These are phyloP conservation scores for Uromys caudimaculatus DNA, from an alignment of 2,797 vertebrate species.

Conservation along the genomic window DNA sequence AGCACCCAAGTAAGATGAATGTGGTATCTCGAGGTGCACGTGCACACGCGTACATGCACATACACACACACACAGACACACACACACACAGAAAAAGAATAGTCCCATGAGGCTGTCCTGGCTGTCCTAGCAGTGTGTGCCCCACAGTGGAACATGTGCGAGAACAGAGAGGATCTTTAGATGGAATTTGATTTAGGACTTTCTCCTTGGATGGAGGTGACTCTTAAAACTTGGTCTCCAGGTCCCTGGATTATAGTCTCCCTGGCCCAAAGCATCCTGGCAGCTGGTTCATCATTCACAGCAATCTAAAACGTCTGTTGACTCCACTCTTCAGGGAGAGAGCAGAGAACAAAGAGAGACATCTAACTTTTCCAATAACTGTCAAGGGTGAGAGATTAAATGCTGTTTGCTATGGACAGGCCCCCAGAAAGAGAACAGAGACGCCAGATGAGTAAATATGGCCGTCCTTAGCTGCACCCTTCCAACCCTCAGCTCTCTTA, in stretches of 20 bases:
- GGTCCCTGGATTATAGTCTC: not conserved
- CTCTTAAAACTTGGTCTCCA: not conserved
- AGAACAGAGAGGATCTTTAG: not conserved
- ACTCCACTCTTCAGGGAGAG: constrained; percentile 35
- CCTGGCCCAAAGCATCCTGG: not conserved
- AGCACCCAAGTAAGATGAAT: not conserved
- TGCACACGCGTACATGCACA: rapidly evolving
- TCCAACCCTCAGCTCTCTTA: constrained; percentile 61
- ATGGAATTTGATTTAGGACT: not conserved
- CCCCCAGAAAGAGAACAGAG: constrained; percentile 56
- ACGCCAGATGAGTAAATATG: constrained; percentile 66
- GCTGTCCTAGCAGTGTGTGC: not conserved
- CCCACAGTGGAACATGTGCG: not conserved
- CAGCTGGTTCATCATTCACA: not conserved
- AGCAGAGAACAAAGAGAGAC: constrained; percentile 43
- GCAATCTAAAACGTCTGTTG: not conserved
- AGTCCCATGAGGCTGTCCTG: not conserved
- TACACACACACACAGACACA: no score
- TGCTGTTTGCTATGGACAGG: constrained; percentile 63
- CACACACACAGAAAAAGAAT: not conserved
- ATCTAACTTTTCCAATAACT: constrained; percentile 73
- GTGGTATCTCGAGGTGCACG: not conserved
- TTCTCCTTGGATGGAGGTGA: not conserved
- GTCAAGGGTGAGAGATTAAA: constrained; percentile 69
- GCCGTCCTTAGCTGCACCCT: constrained; percentile 57